Percentiles rank a stretch among this genome's conserved stretches.
Evolutionary conservation across 2,888 invertebrate species (phyloP).

Genomic region (Caenorhabditis drosophilae): DNA sequence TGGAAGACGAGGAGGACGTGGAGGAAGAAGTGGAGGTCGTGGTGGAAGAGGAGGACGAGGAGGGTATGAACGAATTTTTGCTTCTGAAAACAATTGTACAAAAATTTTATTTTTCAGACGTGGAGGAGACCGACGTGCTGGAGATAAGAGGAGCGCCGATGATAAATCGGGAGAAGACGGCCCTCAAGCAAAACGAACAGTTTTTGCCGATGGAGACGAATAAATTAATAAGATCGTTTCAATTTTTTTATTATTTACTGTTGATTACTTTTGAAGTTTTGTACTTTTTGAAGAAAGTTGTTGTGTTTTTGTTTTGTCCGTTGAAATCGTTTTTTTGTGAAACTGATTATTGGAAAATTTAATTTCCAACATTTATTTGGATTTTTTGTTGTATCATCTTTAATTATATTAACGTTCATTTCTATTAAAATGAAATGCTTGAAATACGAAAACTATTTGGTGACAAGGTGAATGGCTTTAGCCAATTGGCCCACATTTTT

Average conservation of each 20-base stretch:
- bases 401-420: too few relatives aligned
- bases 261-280: too few relatives aligned
- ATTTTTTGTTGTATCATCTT: too few relatives aligned
- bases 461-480: constrained; percentile 70
- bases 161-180: constrained; percentile 9
- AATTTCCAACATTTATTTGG: not conserved
- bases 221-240: not conserved
- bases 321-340: not conserved
- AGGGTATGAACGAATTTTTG: constrained; percentile 2
- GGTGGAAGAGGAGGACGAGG: constrained; percentile 19
- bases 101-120: constrained; percentile 4
- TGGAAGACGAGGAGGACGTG: constrained; percentile 35
- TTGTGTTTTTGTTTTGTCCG: not conserved
- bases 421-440: too few relatives aligned
- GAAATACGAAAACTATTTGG: too few relatives aligned
- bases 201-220: constrained; percentile 42
- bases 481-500: constrained; percentile 91
- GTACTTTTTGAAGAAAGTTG: not conserved
- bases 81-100: not conserved
- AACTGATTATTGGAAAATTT: not conserved
- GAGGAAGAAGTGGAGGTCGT: constrained; percentile 37
- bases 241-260: not conserved
- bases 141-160: constrained; percentile 12
- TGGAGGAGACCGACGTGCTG: constrained; percentile 18
- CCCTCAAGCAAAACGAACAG: constrained; percentile 42